A percentile compares a stretch with the other conserved stretches of the same genome.
phyloP scores from a whole-genome alignment of 2,797 vertebrate genomes.

The Sciurus vulgaris region DNA sequence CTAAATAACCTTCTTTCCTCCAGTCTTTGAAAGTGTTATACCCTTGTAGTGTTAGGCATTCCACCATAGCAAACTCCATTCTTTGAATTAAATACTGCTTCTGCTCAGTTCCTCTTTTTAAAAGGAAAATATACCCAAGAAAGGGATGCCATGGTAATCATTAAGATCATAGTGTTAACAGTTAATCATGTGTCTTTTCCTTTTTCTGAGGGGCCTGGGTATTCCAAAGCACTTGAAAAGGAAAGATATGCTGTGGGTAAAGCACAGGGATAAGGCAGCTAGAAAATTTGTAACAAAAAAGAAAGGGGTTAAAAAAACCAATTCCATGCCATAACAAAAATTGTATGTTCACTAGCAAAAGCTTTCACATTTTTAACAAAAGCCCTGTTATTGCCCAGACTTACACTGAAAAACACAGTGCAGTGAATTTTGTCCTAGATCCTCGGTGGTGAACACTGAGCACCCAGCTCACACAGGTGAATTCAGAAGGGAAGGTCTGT shows the following conservation, averaged over 20 bases:
- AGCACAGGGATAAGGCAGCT: not conserved
- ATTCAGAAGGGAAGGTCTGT: not conserved
- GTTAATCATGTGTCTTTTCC: not conserved
- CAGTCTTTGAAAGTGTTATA: not conserved
- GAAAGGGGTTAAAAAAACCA: not conserved
- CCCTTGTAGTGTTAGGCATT: not conserved
- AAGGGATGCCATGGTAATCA: not conserved
- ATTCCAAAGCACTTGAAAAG: not conserved
- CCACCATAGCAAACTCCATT: not conserved
- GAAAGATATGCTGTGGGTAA: not conserved
- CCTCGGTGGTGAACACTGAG: too few relatives aligned
- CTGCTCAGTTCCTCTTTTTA: not conserved
- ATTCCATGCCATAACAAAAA: not conserved
- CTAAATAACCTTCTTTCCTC: not conserved
- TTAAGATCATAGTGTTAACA: not conserved
- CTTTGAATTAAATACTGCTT: slow-evolving; percentile 22
- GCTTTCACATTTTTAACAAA: not conserved
- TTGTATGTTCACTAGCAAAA: not conserved
- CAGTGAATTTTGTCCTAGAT: not conserved
- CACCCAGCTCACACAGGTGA: not conserved
- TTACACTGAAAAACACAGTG: not conserved
- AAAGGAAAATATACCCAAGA: not conserved
- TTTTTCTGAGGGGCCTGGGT: not conserved
- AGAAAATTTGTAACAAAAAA: slow-evolving; percentile 24
- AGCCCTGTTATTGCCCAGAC: not conserved